A percentile compares a stretch with the other conserved stretches of the same genome.
Conservation (phyloP, 1,140 invertebrate genomes). For the Planococcus citri region DNA sequence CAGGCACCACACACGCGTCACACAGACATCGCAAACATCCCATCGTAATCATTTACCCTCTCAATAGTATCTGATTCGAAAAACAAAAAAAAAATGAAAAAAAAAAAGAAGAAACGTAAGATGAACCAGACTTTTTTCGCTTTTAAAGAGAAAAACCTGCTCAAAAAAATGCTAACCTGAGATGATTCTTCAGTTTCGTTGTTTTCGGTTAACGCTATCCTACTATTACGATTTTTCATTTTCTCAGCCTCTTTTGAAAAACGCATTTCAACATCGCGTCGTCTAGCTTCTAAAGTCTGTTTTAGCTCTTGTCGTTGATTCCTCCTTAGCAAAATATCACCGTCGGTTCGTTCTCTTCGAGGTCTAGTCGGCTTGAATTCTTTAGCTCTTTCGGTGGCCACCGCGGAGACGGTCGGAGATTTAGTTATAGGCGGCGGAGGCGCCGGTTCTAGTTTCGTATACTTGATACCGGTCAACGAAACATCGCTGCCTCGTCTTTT, state of each 20-base stretch:
- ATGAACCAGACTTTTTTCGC: not conserved
- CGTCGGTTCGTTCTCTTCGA: slow-evolving; percentile 71
- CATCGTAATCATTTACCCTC: too few species aligned
- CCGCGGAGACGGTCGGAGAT: not conserved
- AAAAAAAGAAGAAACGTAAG: slow-evolving; percentile 21
- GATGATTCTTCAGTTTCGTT: not conserved
- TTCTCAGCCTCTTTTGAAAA: slow-evolving; percentile 24
- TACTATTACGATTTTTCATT: slow-evolving; percentile 22
- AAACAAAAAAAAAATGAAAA: not conserved
- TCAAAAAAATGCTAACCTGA: not conserved
- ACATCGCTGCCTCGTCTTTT: slow-evolving; percentile 22
- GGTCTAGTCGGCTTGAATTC: slow-evolving; percentile 39
- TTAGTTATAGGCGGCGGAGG: too few species aligned
- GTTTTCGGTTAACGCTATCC: slow-evolving; percentile 10
- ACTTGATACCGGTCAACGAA: slow-evolving; percentile 17
- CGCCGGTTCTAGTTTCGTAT: not conserved
- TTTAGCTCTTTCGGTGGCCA: slow-evolving; percentile 8
- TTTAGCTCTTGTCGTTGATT: slow-evolving; percentile 32
- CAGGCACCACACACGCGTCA: too few species aligned
- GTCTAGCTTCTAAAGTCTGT: slow-evolving; percentile 37
- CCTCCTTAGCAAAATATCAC: slow-evolving; percentile 56
- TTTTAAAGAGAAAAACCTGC: not conserved
- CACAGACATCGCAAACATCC: too few species aligned
- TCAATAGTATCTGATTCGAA: too few species aligned
- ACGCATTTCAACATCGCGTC: slow-evolving; percentile 32